Conservation (phyloP, 2,797 vertebrate species). For the Crocidura indochinensis region DNA sequence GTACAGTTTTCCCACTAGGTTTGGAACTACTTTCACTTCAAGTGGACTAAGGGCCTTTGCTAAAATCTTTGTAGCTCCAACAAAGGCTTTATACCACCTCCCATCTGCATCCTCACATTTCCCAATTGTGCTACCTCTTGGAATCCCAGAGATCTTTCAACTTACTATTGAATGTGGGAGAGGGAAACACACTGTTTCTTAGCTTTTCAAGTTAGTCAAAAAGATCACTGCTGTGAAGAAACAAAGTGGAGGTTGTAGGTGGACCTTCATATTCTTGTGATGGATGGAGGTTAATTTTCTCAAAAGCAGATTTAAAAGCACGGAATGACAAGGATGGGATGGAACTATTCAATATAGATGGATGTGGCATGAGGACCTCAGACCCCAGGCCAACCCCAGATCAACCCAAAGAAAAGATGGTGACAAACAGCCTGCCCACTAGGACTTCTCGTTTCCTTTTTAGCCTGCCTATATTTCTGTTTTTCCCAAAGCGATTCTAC, state of each 20-base stretch:
- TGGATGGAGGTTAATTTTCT: background rate
- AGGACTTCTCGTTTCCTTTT: background rate
- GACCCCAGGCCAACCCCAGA: background rate
- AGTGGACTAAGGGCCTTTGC: background rate
- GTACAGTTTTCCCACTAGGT: background rate
- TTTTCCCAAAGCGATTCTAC: no score
- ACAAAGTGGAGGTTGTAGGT: background rate
- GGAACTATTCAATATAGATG: background rate
- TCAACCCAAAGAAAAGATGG: background rate
- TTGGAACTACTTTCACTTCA: background rate
- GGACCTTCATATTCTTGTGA: background rate
- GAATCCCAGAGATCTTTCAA: background rate
- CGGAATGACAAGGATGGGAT: conserved; percentile 35
- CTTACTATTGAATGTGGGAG: background rate
- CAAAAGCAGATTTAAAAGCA: conserved; percentile 30
- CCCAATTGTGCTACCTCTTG: background rate
- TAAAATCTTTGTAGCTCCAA: background rate
- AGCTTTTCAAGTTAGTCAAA: conserved; percentile 51
- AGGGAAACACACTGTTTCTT: background rate
- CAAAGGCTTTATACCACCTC: background rate
- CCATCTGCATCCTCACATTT: background rate
- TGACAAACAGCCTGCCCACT: background rate
- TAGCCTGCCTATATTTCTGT: background rate
- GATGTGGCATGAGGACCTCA: background rate
- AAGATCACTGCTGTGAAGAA: conserved; percentile 38